Conservation (phyloP, 2,113 vertebrate genomes). For the Falcunculus frontatus region DNA sequence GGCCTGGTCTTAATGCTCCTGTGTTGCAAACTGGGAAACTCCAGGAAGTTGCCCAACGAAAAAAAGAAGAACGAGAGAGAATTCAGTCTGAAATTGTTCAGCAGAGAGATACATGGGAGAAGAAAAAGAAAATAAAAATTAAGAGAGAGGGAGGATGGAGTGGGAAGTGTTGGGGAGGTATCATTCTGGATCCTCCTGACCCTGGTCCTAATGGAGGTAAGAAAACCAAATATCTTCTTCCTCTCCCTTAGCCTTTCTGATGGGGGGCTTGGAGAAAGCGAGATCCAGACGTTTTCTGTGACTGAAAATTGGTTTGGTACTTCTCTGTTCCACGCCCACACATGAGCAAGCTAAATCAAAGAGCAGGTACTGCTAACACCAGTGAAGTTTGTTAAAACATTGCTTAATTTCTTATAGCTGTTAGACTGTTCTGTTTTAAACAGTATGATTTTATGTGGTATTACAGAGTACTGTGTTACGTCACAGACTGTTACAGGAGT, state of each 20-base stretch:
- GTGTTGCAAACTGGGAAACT: slow-evolving; percentile 72
- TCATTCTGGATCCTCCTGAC: slow-evolving; percentile 85
- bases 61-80: slow-evolving; percentile 76
- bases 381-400: not conserved
- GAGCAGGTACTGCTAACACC: not conserved
- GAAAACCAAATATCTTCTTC: not conserved
- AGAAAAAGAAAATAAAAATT: slow-evolving; percentile 76
- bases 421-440: not conserved
- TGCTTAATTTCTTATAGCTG: not conserved
- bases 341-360: not conserved
- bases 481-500: not conserved
- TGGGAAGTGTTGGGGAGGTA: slow-evolving; percentile 86
- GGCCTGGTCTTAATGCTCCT: slow-evolving; percentile 89
- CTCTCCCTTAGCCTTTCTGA: not conserved
- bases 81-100: slow-evolving; percentile 73
- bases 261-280: not conserved
- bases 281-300: not conserved
- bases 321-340: not conserved
- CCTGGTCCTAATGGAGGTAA: slow-evolving; percentile 92
- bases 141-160: slow-evolving; percentile 92
- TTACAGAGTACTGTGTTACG: not conserved
- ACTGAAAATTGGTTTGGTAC: not conserved
- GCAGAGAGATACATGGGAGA: slow-evolving; percentile 85
- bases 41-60: slow-evolving; percentile 72
- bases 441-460: not conserved